Conservation (phyloP, 2,888 invertebrate species). For the Pasiphila rectangulata region DNA sequence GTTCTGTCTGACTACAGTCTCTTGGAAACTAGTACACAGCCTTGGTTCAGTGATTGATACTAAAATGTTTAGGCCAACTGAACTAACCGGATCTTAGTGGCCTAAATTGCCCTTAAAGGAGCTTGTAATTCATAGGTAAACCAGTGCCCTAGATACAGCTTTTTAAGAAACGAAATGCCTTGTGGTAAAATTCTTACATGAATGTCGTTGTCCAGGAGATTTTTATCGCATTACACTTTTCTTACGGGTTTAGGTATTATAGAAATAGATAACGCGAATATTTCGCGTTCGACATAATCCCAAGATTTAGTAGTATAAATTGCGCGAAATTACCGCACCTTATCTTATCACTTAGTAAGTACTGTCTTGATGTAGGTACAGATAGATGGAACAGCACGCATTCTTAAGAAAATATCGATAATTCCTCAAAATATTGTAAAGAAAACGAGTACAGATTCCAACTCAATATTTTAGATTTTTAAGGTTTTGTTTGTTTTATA, state of each 20-base stretch:
- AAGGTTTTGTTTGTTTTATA: no score
- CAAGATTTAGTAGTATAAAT: background rate
- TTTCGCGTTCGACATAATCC: no score
- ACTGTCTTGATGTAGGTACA: no score
- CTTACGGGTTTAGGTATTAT: no score
- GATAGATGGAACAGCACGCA: no score
- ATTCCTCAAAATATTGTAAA: no score
- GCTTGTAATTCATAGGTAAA: slow-evolving; percentile 54
- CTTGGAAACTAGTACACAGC: slow-evolving; percentile 46
- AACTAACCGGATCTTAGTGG: slow-evolving; percentile 66
- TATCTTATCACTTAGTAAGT: no score
- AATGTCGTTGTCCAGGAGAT: slow-evolving; percentile 37
- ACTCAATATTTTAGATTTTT: no score
- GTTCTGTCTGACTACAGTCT: slow-evolving; percentile 29
- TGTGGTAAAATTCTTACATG: slow-evolving; percentile 48
- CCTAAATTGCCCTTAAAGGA: slow-evolving; percentile 66
- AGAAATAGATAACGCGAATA: no score
- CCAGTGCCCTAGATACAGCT: slow-evolving; percentile 50
- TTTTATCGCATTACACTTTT: no score
- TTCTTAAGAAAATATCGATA: no score
- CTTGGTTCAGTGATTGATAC: slow-evolving; percentile 62
- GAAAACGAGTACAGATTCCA: no score
- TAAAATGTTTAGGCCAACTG: slow-evolving; percentile 58
- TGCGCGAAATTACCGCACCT: background rate
- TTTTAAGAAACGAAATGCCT: slow-evolving; percentile 34